Conservation (phyloP, 2,888 invertebrate species). For the Plutella xylostella region DNA sequence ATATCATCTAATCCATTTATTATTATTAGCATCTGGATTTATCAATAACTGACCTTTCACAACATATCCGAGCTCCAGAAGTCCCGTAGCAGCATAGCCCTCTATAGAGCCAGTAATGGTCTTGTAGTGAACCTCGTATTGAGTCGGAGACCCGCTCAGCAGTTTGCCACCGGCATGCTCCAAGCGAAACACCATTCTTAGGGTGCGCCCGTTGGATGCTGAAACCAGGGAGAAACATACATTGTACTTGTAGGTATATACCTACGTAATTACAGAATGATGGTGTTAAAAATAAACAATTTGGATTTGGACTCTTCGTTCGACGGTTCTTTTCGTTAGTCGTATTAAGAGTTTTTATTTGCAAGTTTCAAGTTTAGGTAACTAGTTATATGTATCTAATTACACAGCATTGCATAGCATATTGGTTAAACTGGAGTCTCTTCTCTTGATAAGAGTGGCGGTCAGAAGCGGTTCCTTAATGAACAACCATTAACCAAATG, state of each 20-base stretch:
- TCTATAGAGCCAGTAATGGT: slow-evolving; percentile 35
- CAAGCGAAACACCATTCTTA: slow-evolving; percentile 37
- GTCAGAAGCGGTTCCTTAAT: not conserved
- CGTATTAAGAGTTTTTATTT: not conserved
- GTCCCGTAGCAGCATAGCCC: slow-evolving; percentile 38
- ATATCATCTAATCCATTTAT: slow-evolving; percentile 7
- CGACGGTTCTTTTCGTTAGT: not conserved
- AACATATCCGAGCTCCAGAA: slow-evolving; percentile 43
- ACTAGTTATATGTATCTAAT: too few relatives aligned
- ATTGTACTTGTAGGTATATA: not conserved
- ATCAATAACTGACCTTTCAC: slow-evolving; percentile 25
- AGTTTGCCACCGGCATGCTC: slow-evolving; percentile 29
- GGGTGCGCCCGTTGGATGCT: slow-evolving; percentile 28
- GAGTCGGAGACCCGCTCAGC: slow-evolving; percentile 35
- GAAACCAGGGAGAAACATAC: slow-evolving; percentile 14
- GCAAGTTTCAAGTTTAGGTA: not conserved
- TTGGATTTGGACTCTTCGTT: not conserved
- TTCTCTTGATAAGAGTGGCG: too few relatives aligned
- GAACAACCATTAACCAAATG: not conserved
- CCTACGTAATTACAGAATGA: not conserved
- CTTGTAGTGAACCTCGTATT: slow-evolving; percentile 32
- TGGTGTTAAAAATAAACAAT: too few relatives aligned
- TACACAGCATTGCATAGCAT: too few relatives aligned
- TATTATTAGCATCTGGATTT: not conserved
- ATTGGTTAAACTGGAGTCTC: too few relatives aligned